Evolutionary conservation across 2,888 invertebrate species (phyloP).

Genomic region (Rutpela maculata): DNA sequence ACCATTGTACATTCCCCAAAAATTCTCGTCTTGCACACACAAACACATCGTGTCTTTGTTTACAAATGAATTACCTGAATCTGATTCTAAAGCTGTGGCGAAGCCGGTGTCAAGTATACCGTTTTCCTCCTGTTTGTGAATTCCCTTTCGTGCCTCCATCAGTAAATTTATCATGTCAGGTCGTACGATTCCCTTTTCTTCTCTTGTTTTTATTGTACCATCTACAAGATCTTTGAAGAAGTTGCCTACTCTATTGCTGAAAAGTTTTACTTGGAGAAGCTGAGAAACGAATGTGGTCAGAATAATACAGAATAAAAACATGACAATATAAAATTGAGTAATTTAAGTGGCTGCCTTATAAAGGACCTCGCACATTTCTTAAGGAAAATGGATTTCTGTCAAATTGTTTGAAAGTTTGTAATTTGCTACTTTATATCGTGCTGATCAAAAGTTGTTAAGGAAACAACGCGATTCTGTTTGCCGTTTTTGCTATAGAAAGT

Average conservation of each 20-base stretch:
- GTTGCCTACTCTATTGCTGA: constrained; percentile 47
- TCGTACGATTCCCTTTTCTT: constrained; percentile 57
- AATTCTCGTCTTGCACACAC: too few relatives aligned
- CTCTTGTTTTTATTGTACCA: constrained; percentile 57
- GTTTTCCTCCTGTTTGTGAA: constrained; percentile 33
- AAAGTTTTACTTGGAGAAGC: constrained; percentile 57
- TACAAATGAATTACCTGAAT: constrained; percentile 11
- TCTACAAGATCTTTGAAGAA: constrained; percentile 62
- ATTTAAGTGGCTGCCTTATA: too few relatives aligned
- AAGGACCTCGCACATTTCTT: too few relatives aligned
- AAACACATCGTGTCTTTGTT: too few relatives aligned
- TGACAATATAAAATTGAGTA: too few relatives aligned
- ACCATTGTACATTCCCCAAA: too few relatives aligned
- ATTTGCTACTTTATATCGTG: too few relatives aligned
- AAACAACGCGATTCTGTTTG: too few relatives aligned
- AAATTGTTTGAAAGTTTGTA: too few relatives aligned
- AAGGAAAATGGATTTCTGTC: too few relatives aligned
- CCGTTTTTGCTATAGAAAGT: too few relatives aligned
- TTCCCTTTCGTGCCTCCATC: constrained; percentile 75
- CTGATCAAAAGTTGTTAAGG: too few relatives aligned
- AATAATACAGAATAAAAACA: not conserved
- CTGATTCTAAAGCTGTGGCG: constrained; percentile 20
- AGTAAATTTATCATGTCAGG: constrained; percentile 76
- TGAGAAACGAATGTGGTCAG: constrained; percentile 5
- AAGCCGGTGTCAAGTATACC: constrained; percentile 45